Evolutionary conservation across 2,888 invertebrate genomes (phyloP).

Genomic region (Trachelus iudaicus): DNA sequence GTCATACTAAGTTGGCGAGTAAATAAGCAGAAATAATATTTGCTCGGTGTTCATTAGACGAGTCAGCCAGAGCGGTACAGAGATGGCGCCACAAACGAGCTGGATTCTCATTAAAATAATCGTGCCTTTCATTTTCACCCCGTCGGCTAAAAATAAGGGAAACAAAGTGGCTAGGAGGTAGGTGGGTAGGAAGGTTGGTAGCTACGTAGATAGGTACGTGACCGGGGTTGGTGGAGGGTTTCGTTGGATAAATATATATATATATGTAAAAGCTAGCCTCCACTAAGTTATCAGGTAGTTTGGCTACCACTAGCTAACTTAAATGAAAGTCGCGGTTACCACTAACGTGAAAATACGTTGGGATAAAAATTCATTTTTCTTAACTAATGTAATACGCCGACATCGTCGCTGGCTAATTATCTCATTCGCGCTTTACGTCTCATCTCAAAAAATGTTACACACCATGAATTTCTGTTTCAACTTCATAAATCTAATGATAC

Average conservation of each 20-base stretch:
- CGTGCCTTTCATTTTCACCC: slow-evolving; percentile 44
- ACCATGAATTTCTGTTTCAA: not conserved
- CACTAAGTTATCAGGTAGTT: slow-evolving; percentile 43
- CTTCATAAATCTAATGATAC: not conserved
- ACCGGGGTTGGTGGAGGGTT: not conserved
- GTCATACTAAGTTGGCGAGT: slow-evolving; percentile 62
- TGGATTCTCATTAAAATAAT: slow-evolving; percentile 64
- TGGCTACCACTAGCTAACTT: slow-evolving; percentile 52
- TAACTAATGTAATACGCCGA: slow-evolving; percentile 48
- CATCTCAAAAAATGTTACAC: not conserved
- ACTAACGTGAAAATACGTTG: slow-evolving; percentile 51
- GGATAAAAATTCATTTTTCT: slow-evolving; percentile 53
- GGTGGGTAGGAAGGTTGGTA: not conserved
- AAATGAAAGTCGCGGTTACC: slow-evolving; percentile 50
- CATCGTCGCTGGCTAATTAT: not conserved
- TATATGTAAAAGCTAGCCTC: not conserved
- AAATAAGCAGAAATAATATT: slow-evolving; percentile 65
- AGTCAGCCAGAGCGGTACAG: slow-evolving; percentile 40
- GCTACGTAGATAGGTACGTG: not conserved
- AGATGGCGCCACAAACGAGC: slow-evolving; percentile 56
- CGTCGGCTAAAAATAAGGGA: slow-evolving; percentile 13
- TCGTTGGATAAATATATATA: not conserved
- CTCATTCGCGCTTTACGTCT: not conserved
- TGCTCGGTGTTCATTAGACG: slow-evolving; percentile 64
- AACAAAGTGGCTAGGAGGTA: not conserved